Percentiles rank a stretch among this genome's conserved stretches.
These are phyloP conservation scores for Athetis lepigone DNA, from an alignment of 2,888 invertebrate genomes.

Conservation along the genomic window DNA sequence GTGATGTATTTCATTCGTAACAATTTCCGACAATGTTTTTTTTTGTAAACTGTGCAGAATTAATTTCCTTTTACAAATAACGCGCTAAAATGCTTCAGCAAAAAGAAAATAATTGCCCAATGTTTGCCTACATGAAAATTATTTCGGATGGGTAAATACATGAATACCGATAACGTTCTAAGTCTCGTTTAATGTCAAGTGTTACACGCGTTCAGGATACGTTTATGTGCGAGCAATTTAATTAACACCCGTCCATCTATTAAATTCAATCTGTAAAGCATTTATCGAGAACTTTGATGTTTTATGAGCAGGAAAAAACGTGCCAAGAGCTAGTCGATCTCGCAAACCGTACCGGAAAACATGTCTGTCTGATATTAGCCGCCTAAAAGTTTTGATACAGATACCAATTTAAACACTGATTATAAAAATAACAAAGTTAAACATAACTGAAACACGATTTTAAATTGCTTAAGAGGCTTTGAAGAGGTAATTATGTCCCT, in stretches of 20 bases:
- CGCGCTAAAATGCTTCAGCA: not conserved
- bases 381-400: slow-evolving; percentile 12
- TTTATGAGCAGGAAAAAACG: slow-evolving; percentile 48
- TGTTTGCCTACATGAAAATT: slow-evolving; percentile 10
- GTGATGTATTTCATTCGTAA: slow-evolving; percentile 7
- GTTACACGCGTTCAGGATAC: slow-evolving; percentile 6
- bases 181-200: slow-evolving; percentile 16
- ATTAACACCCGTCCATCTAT: slow-evolving; percentile 24
- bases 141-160: not conserved
- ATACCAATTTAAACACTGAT: slow-evolving; percentile 18
- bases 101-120: not conserved
- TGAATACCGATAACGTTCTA: not conserved
- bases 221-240: slow-evolving; percentile 26
- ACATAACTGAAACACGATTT: slow-evolving; percentile 8
- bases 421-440: slow-evolving; percentile 35
- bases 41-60: not conserved
- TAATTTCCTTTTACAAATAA: not conserved
- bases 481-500: slow-evolving; percentile 43
- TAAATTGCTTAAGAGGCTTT: slow-evolving; percentile 31
- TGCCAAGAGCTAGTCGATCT: slow-evolving; percentile 54
- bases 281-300: slow-evolving; percentile 50
- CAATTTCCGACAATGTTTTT: not conserved
- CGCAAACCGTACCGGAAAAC: slow-evolving; percentile 15
- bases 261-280: slow-evolving; percentile 7
- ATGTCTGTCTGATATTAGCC: slow-evolving; percentile 25